Percentiles rank a stretch among this genome's conserved stretches.
These are phyloP conservation scores for Bathynomus jamesi DNA, from an alignment of 1,140 invertebrate genomes.

Conservation along the genomic window DNA sequence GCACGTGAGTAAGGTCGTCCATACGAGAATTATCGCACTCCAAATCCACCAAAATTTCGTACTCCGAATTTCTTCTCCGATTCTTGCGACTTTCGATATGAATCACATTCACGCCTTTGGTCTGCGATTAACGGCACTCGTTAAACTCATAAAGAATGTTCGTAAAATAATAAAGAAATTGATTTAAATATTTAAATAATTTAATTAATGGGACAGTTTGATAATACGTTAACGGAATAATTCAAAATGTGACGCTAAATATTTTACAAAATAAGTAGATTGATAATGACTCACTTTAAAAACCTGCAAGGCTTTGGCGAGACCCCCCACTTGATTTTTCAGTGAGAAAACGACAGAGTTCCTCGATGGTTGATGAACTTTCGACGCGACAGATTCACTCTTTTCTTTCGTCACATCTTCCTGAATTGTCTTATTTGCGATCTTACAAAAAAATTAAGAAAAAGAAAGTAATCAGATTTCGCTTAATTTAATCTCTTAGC, in stretches of 20 bases:
- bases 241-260: too few relatives aligned
- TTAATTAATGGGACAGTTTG: too few relatives aligned
- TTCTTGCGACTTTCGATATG: constrained; percentile 89
- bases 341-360: constrained; percentile 86
- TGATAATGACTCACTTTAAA: constrained; percentile 74
- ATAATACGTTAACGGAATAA: too few relatives aligned
- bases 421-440: too few relatives aligned
- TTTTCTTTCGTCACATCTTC: too few relatives aligned
- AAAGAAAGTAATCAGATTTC: too few relatives aligned
- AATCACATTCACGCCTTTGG: constrained; percentile 86
- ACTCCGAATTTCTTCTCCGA: constrained; percentile 56
- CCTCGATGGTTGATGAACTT: constrained; percentile 48
- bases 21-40: constrained; percentile 74
- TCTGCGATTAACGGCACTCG: constrained; percentile 48
- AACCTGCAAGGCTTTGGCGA: constrained; percentile 79
- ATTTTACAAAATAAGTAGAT: too few relatives aligned
- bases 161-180: neutral
- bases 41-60: constrained; percentile 88
- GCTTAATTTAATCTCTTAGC: too few relatives aligned
- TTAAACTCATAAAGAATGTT: neutral
- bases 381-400: too few relatives aligned
- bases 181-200: neutral
- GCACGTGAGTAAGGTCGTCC: constrained; percentile 69
- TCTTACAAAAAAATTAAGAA: too few relatives aligned
- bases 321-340: constrained; percentile 78